These are phyloP conservation scores for Hypocryptadius cinnamomeus DNA, from an alignment of 2,113 vertebrate species.

Conservation along the genomic window DNA sequence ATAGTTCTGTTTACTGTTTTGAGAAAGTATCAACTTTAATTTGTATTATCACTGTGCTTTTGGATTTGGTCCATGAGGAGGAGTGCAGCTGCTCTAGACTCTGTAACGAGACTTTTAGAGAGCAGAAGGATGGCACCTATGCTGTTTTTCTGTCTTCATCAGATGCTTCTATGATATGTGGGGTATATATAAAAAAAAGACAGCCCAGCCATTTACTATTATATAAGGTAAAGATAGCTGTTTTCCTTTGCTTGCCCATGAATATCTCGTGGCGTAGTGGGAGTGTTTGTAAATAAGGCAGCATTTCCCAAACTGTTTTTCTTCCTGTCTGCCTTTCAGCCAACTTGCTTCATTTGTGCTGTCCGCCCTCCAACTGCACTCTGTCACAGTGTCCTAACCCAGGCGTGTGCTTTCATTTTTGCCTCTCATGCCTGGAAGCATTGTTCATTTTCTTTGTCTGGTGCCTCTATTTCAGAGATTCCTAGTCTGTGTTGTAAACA, in stretches of 20 bases:
- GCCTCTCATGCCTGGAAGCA: not conserved
- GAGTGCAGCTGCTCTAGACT: not conserved
- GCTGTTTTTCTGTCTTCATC: not conserved
- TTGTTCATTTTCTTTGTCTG: not conserved
- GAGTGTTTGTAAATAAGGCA: constrained; percentile 54
- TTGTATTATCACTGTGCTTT: constrained; percentile 20
- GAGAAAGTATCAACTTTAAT: not conserved
- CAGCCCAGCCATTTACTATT: not conserved
- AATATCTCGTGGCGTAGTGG: not conserved
- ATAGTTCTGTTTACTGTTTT: not conserved
- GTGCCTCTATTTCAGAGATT: not conserved
- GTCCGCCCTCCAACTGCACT: not conserved
- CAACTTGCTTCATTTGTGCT: not conserved
- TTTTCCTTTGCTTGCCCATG: not conserved
- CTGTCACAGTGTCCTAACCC: not conserved
- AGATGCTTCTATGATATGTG: not conserved
- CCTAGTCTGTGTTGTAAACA: not conserved
- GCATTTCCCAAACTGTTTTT: constrained; percentile 37
- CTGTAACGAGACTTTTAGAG: not conserved
- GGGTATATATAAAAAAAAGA: not conserved
- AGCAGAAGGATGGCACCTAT: not conserved
- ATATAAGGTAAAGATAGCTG: not conserved
- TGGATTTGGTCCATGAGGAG: not conserved
- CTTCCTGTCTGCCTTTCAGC: constrained; percentile 32
- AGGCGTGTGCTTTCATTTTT: not conserved